Evolutionary conservation across 2,113 vertebrate genomes (phyloP).

Genomic region (Seriola rivoliana): DNA sequence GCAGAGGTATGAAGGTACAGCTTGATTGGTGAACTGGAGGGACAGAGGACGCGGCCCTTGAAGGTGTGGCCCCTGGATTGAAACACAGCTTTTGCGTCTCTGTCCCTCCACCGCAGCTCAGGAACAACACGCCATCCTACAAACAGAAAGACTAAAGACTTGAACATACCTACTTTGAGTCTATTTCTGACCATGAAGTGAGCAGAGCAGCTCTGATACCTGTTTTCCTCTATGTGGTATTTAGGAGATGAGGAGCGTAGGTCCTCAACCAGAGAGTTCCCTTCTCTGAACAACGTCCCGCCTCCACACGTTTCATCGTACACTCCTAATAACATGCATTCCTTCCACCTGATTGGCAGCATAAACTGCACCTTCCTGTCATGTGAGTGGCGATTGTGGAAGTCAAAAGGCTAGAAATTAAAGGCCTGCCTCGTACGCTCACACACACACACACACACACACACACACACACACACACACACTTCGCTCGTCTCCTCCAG

Average conservation of each 20-base stretch:
- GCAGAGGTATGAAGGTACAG: not conserved
- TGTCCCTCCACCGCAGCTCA: not conserved
- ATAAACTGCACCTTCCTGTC: conserved; percentile 83
- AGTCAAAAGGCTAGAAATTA: conserved; percentile 86
- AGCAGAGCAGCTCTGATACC: conserved; percentile 11
- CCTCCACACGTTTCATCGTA: conserved; percentile 59
- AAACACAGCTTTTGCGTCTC: too few species aligned
- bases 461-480: conserved; percentile 51
- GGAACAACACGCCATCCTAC: not conserved
- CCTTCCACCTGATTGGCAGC: conserved; percentile 80
- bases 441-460: conserved; percentile 44
- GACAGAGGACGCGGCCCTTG: too few species aligned
- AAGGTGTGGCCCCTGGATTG: too few species aligned
- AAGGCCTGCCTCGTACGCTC: conserved; percentile 75
- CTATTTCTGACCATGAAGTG: not conserved
- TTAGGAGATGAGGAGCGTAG: conserved; percentile 17
- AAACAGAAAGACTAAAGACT: not conserved
- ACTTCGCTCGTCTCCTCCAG: conserved; percentile 84
- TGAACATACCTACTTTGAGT: not conserved
- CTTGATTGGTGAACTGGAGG: too few species aligned
- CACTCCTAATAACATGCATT: conserved; percentile 83
- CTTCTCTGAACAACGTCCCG: conserved; percentile 52
- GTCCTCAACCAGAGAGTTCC: conserved; percentile 26
- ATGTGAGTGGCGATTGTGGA: conserved; percentile 79
- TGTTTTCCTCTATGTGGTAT: conserved; percentile 18